Percentiles rank a stretch among this genome's conserved stretches.
These are phyloP conservation scores for Telmatochromis sp. DNA, from an alignment of 2,113 vertebrate species.

Conservation along the genomic window DNA sequence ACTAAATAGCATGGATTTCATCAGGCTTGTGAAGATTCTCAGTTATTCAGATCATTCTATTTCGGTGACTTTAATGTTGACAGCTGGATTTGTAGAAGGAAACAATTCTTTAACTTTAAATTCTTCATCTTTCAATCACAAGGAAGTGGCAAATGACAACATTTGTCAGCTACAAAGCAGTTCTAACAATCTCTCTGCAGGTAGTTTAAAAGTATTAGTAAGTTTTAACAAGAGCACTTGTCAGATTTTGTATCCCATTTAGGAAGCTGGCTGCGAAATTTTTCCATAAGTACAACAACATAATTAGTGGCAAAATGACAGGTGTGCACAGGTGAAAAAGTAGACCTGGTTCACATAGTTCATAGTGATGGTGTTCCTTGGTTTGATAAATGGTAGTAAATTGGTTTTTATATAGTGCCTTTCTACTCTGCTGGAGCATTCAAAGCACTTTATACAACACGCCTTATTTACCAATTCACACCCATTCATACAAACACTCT, in stretches of 20 bases:
- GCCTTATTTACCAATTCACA: not conserved
- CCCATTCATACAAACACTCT: not conserved
- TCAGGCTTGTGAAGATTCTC: not conserved
- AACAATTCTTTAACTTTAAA: not conserved
- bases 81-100: not conserved
- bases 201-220: not conserved
- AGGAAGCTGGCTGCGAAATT: rapidly evolving
- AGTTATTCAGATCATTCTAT: not conserved
- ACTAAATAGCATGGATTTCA: not conserved
- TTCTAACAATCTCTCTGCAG: not conserved
- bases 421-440: not conserved
- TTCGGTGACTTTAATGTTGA: not conserved
- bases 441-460: not conserved
- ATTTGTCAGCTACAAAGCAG: not conserved
- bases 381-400: not conserved
- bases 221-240: not conserved
- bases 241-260: not conserved
- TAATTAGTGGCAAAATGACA: not conserved
- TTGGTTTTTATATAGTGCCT: not conserved
- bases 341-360: not conserved
- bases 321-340: not conserved
- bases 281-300: not conserved
- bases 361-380: not conserved
- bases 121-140: not conserved
- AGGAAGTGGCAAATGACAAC: not conserved